Evolutionary conservation across 2,113 vertebrate species (phyloP), one percentile per base, ranked within the genome.

Genomic region (Cephalopterus ornatus): DNA sequence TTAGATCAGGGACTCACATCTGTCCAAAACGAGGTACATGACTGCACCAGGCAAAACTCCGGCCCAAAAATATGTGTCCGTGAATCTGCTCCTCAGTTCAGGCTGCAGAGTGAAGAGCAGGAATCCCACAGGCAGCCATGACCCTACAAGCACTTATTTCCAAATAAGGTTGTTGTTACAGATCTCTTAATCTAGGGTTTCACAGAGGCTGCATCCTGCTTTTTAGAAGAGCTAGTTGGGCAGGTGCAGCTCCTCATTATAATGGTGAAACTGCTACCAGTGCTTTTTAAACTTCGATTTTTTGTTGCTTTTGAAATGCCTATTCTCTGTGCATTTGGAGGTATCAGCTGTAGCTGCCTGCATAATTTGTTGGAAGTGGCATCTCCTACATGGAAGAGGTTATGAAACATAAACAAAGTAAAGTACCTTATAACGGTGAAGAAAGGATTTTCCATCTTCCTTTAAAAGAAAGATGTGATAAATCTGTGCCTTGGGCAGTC

Each of bases 281-380:
- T 72, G 24, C 8, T 88, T 78, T 87, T 75, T 11, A 67, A 82
- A 65, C 3, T 19, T 56, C 74, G 20, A 75, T 63, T 78, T 91
- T 85, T 39, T 78, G 33, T 85, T 89, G 24, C 22, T n/a, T 84
- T 88, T 65, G 33, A 88, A 93, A 88, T 61, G 58, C 8, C 44
- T 92, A 4, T 92, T 88, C 66, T 89, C 42, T 76, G 55, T 89
- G 66, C 52, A 79, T 74, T 78, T 92, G 42, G 66, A 95, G 78
- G 62, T 75, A 89, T 70, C 92, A 95, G 88, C 85, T 96, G 56
- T 89, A 84, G 65, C 47, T 80, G 68, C 33, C 63, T 85, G 52
- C 33, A n/a, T 84, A 44, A 71, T 78, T 81, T 91, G 24, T 75
- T 93, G 47, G 18, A 33, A 81, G 39, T 87, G 41, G 59, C 44